phyloP scores from a whole-genome alignment of 1,140 invertebrate genomes.

The Planococcus citri region DNA sequence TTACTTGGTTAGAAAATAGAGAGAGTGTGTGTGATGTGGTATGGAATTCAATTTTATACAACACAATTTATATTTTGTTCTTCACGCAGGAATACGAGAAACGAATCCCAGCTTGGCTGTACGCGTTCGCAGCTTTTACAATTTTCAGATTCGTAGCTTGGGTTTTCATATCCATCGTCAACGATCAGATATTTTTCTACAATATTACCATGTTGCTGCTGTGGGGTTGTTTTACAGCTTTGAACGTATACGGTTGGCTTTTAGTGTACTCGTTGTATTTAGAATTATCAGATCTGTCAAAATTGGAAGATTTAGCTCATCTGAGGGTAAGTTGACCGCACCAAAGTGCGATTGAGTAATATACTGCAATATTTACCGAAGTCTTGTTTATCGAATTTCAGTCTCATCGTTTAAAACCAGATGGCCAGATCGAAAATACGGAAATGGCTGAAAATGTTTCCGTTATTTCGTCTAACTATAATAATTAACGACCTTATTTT shows the following conservation, averaged over 20 bases:
- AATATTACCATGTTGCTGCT: conserved; percentile 70
- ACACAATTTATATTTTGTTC: neutral
- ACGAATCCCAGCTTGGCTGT: conserved; percentile 65
- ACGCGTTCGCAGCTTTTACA: conserved; percentile 65
- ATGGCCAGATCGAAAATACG: neutral
- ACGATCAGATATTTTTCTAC: conserved; percentile 83
- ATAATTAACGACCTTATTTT: neutral
- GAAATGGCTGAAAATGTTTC: conserved; percentile 7
- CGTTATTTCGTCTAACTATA: neutral
- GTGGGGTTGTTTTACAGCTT: conserved; percentile 59
- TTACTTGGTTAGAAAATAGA: neutral
- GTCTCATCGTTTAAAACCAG: neutral
- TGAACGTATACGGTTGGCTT: conserved; percentile 70
- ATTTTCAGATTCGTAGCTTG: conserved; percentile 62
- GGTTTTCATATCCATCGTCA: conserved; percentile 74
- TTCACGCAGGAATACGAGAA: conserved; percentile 38
- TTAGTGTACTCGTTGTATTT: conserved; percentile 79
- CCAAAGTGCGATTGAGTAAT: no score
- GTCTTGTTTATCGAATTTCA: no score
- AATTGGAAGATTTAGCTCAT: conserved; percentile 81
- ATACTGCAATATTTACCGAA: no score
- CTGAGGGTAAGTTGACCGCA: conserved; percentile 63
- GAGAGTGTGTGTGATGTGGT: no score
- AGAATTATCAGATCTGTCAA: conserved; percentile 73
- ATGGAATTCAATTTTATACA: no score